These are phyloP conservation scores for Glandiceps talaboti DNA, from an alignment of 53 echinoderm and acorn worm genomes.

Conservation along the genomic window DNA sequence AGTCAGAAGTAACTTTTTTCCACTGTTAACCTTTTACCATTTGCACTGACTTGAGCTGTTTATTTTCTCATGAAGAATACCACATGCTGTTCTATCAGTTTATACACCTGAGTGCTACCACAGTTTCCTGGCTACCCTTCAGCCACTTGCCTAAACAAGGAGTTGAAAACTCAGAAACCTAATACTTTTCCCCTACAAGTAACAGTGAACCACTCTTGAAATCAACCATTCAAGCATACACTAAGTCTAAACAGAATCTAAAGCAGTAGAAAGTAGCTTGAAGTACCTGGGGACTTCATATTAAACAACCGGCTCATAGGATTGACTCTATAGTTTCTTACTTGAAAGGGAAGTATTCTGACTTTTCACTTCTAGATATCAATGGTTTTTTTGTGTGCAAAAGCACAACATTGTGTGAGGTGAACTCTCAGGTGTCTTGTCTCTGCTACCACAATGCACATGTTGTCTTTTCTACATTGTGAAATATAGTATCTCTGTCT, in stretches of 20 bases:
- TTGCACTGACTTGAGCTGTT: too few species aligned
- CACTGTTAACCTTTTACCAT: too few species aligned
- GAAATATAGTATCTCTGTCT: background rate
- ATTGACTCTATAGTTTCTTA: background rate
- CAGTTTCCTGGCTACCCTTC: background rate
- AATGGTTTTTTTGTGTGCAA: background rate
- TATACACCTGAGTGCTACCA: background rate
- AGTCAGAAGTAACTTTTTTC: too few species aligned
- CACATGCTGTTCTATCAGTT: background rate
- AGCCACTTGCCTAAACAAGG: background rate
- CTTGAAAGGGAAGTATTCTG: background rate
- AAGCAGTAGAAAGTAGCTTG: background rate
- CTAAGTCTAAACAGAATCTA: background rate
- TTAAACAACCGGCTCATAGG: background rate
- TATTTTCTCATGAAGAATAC: too few species aligned
- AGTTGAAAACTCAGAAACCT: background rate
- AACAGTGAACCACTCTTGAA: background rate
- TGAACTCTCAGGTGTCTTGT: background rate
- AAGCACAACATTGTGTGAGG: background rate
- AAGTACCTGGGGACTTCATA: background rate
- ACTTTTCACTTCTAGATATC: background rate
- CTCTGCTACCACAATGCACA: background rate
- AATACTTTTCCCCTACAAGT: background rate
- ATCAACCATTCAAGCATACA: background rate
- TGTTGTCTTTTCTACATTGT: background rate